A percentile compares a stretch with the other conserved stretches of the same genome.
These are phyloP conservation scores for Campopleginae sp. DNA, from an alignment of 2,888 invertebrate species.

Conservation along the genomic window DNA sequence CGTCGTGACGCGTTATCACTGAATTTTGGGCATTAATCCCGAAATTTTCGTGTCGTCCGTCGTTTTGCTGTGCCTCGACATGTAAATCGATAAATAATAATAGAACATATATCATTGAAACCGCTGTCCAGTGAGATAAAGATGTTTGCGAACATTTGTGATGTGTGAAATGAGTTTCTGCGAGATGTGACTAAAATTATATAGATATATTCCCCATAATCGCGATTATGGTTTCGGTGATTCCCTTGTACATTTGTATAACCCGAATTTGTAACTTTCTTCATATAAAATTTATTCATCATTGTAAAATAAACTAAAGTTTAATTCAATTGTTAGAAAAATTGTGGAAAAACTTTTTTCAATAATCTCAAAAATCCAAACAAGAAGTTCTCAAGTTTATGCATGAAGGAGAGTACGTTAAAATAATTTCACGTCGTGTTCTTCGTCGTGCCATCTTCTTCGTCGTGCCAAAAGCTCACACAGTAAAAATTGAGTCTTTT, in stretches of 20 bases:
- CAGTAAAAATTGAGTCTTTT: not conserved
- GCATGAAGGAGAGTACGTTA: not conserved
- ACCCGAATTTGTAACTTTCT: constrained; percentile 53
- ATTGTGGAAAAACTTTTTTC: not conserved
- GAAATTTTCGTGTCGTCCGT: constrained; percentile 18
- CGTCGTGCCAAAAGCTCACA: no score
- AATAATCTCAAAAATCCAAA: not conserved
- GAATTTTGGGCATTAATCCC: not conserved
- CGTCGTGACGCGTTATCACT: not conserved
- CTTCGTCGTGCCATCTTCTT: not conserved
- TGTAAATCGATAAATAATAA: constrained; percentile 27
- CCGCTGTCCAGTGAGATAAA: constrained; percentile 40
- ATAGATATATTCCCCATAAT: constrained; percentile 9
- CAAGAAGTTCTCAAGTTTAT: not conserved
- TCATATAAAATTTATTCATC: constrained; percentile 52
- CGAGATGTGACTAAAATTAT: not conserved
- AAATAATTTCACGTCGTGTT: not conserved
- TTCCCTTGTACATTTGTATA: constrained; percentile 61
- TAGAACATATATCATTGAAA: constrained; percentile 26
- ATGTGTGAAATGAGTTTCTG: constrained; percentile 48
- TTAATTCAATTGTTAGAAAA: constrained; percentile 35
- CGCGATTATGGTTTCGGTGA: constrained; percentile 58
- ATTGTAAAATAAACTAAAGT: constrained; percentile 57
- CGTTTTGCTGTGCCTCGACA: constrained; percentile 33
- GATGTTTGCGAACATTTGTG: constrained; percentile 28